Evolutionary conservation across 2,113 vertebrate genomes (phyloP).

Genomic region (Chloropsis hardwickii): DNA sequence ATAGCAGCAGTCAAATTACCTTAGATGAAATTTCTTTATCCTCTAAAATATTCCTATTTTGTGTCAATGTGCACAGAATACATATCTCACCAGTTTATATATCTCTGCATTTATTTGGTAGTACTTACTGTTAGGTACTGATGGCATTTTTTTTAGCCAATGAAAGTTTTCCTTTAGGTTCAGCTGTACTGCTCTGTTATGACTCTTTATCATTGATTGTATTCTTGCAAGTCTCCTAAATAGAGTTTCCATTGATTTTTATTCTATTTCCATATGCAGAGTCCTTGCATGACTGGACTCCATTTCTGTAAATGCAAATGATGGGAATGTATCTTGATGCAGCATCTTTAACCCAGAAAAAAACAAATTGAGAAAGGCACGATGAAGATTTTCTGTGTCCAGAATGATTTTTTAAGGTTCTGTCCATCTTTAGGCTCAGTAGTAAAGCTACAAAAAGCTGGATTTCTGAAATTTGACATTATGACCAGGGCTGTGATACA

Average conservation of each 20-base stretch:
- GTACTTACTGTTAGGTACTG: not conserved
- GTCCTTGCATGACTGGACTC: not conserved
- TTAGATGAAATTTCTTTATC: not conserved
- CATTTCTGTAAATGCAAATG: slow-evolving; percentile 8
- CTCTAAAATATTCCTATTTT: not conserved
- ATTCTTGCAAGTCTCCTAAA: not conserved
- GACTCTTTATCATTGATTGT: not conserved
- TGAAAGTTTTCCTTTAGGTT: not conserved
- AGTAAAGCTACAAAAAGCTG: not conserved
- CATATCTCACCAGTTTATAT: not conserved
- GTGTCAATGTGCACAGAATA: not conserved
- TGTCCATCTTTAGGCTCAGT: not conserved
- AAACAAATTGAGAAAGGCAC: not conserved
- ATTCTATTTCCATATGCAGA: not conserved
- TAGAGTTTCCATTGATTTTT: slow-evolving; percentile 17
- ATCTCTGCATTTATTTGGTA: not conserved
- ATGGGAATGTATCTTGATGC: not conserved
- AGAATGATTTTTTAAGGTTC: not conserved
- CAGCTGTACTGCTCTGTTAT: not conserved
- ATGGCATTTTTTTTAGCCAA: not conserved
- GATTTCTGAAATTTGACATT: not conserved
- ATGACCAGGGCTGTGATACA: not conserved
- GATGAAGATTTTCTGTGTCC: not conserved
- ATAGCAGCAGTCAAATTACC: not conserved
- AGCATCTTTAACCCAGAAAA: not conserved